phyloP scores from a whole-genome alignment of 2,888 invertebrate species.

The Dichetophora obliterata region DNA sequence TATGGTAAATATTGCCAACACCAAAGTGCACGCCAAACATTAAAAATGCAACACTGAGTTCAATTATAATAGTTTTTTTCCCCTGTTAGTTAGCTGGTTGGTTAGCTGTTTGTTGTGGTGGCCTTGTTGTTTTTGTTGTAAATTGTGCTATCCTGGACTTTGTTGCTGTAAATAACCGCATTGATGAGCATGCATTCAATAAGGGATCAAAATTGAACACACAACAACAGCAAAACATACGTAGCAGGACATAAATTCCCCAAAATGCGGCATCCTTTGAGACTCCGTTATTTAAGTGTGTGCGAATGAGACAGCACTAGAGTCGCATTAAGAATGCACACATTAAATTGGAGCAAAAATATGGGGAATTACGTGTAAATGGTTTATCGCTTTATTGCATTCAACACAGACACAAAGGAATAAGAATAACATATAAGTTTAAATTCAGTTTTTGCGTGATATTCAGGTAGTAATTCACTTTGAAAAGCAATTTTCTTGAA shows the following conservation, averaged over 20 bases:
- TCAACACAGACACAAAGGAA: too few species aligned
- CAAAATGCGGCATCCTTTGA: too few species aligned
- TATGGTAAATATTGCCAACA: constrained; percentile 10
- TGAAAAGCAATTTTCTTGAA: too few species aligned
- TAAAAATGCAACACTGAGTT: constrained; percentile 20
- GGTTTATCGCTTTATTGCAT: neutral
- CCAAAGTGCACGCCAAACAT: neutral
- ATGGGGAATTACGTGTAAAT: neutral
- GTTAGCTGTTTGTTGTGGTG: neutral
- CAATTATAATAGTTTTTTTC: constrained; percentile 1
- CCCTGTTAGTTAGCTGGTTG: neutral
- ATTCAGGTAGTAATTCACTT: too few species aligned
- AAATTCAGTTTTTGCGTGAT: too few species aligned
- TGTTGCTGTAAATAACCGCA: neutral
- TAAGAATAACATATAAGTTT: too few species aligned
- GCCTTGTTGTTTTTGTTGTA: neutral
- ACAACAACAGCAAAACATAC: constrained; percentile 8
- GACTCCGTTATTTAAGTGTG: neutral
- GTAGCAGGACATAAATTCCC: neutral
- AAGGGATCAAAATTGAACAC: neutral
- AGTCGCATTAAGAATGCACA: neutral
- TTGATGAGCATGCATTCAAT: constrained; percentile 1
- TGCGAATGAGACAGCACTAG: neutral
- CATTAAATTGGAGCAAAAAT: neutral
- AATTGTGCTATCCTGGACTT: neutral